Evolutionary conservation across 2,888 invertebrate genomes (phyloP), one percentile per base, ranked within the genome.

Genomic region (Cinara cedri): DNA sequence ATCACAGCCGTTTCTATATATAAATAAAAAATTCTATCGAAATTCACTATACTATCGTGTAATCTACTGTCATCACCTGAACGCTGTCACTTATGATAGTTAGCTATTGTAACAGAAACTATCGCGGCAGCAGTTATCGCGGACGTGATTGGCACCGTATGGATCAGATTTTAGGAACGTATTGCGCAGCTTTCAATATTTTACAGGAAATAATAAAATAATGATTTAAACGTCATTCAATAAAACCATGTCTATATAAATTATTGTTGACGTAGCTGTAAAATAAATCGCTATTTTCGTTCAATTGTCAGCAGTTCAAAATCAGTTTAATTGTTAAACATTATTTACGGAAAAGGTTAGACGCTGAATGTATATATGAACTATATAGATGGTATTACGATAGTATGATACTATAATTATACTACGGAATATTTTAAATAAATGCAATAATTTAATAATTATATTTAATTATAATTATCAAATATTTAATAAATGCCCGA

Each of bases 271-370:
- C 42, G 42, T 42, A 42, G 19, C 70, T 21, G 55, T 70, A 21
- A 70, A 55, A 42, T 55, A 55, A 70, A 55, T 55, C 54, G 51
- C 6, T 14, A 14, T 70, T 55, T 70, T 55, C 24, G 34, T 70
- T 55, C 42, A 16, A 42, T 14, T 14, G 42, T 70, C 55, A 19
- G 19, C 42, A 70, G 8, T 55, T 55, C 55, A 55, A 42, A 26
- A 55, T 70, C 42, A 19, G 14, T 70, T 42, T 54, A 42, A 55
- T 70, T 70, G 55, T 70, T 54, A 51, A n/a, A 51, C n/a, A 19
- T n/a, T 6, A 6, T 51, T n/a, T 8, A 70, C 42, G 14, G 68
- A 70, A 70, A 68, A 51, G 51, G 66, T 51, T 26, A 51, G 68
- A 68, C 24, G 14, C 66, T 66, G 24, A 9, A 24, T 24, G 66